Conservation (phyloP, 2,888 invertebrate genomes). For the Dysmachus trigonus region DNA sequence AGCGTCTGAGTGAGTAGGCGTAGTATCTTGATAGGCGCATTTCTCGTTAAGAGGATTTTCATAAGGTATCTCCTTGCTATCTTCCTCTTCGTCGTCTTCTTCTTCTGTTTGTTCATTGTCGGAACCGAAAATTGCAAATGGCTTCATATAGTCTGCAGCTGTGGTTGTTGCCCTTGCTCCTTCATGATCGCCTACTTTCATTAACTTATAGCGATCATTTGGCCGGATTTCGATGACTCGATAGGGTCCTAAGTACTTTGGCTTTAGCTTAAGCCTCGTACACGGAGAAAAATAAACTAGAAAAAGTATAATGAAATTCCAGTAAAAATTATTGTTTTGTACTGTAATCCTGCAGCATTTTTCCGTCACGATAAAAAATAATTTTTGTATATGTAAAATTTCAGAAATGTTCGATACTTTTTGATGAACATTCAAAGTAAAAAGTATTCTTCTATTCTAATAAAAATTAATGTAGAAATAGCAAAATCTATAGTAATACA, state of each 20-base stretch:
- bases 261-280: neutral
- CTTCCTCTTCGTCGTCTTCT: neutral
- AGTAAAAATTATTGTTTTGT: too few relatives aligned
- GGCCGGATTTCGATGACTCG: neutral
- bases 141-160: neutral
- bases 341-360: too few relatives aligned
- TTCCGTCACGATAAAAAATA: too few relatives aligned
- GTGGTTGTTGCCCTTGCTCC: neutral
- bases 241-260: neutral
- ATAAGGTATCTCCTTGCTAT: neutral
- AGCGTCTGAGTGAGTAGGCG: neutral
- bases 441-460: too few relatives aligned
- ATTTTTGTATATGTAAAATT: too few relatives aligned
- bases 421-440: too few relatives aligned
- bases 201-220: neutral
- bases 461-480: too few relatives aligned
- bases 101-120: neutral
- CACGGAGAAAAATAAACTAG: too few relatives aligned
- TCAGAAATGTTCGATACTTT: too few relatives aligned
- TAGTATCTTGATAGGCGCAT: neutral
- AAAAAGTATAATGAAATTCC: too few relatives aligned
- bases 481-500: too few relatives aligned
- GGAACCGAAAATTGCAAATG: neutral
- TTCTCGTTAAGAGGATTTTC: neutral
- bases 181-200: neutral